A percentile compares a stretch with the other conserved stretches of the same genome.
These are phyloP conservation scores for Sinentomon sp. DNA, from an alignment of 2,888 invertebrate genomes.

Conservation along the genomic window DNA sequence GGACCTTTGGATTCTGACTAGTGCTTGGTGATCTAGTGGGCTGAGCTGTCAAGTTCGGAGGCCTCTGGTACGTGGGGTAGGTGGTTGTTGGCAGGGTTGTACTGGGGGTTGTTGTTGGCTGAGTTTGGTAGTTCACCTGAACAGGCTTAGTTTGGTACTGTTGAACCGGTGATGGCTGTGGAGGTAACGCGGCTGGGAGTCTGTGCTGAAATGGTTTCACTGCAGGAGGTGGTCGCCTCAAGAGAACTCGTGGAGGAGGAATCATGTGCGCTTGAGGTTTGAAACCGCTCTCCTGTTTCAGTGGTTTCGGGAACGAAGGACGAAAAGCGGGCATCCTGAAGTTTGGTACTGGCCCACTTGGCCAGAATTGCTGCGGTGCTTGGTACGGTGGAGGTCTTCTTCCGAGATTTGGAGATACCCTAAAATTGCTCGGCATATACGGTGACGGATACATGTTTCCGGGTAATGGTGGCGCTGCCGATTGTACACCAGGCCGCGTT, in stretches of 20 bases:
- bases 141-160: conserved; percentile 23
- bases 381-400: no score
- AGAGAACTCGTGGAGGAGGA: conserved; percentile 3
- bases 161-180: no score
- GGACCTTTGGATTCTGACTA: no score
- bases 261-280: no score
- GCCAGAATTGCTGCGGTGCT: no score
- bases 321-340: no score
- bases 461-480: conserved; percentile 12
- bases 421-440: no score
- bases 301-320: no score
- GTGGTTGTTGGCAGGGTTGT: conserved; percentile 5
- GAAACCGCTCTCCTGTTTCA: no score
- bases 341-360: no score
- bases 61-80: background rate
- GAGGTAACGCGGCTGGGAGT: conserved; percentile 20
- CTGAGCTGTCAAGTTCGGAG: conserved; percentile 22
- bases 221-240: conserved; percentile 24
- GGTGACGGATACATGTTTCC: conserved; percentile 21
- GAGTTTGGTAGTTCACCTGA: conserved; percentile 21
- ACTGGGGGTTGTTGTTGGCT: conserved; percentile 4
- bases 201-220: conserved; percentile 23
- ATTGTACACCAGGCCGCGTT: conserved; percentile 17
- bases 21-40: no score
- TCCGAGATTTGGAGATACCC: no score